phyloP scores from a whole-genome alignment of 2,113 vertebrate species.

The Carlito syrichta region DNA sequence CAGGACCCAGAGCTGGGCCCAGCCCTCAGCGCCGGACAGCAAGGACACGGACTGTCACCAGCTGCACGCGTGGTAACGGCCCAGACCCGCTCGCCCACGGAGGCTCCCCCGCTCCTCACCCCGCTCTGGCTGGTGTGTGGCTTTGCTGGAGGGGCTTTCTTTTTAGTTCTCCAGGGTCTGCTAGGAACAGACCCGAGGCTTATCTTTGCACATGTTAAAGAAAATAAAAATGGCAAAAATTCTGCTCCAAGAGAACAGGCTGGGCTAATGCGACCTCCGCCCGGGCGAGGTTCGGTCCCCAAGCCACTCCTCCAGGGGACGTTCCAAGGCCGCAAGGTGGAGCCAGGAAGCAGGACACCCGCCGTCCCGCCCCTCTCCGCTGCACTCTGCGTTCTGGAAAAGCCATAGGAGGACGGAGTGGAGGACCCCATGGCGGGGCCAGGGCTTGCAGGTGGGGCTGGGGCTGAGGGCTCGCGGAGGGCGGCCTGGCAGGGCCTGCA shows the following conservation, averaged over 20 bases:
- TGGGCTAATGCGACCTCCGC: constrained; percentile 60
- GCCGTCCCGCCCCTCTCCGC: no score
- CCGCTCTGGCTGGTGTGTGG: constrained; percentile 44
- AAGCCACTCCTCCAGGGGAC: not conserved
- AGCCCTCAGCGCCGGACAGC: not conserved
- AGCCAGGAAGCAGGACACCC: not conserved
- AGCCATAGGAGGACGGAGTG: constrained; percentile 62
- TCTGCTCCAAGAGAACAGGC: constrained; percentile 53
- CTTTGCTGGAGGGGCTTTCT: constrained; percentile 64
- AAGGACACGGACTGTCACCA: constrained; percentile 37
- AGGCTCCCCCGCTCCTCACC: not conserved
- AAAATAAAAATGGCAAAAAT: constrained; percentile 70
- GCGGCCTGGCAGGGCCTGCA: not conserved
- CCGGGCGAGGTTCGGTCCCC: not conserved
- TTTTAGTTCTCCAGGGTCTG: constrained; percentile 68
- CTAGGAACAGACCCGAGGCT: constrained; percentile 44
- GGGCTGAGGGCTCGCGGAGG: no score
- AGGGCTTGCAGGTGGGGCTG: no score
- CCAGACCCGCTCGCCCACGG: constrained; percentile 37
- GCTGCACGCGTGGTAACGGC: constrained; percentile 6
- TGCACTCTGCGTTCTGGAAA: constrained; percentile 50
- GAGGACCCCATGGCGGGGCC: no score
- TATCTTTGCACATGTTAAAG: constrained; percentile 58
- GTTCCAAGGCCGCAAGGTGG: not conserved
- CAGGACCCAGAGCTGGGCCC: constrained; percentile 46